Conservation (phyloP, 2,888 invertebrate species). For the Meteorus colon region DNA sequence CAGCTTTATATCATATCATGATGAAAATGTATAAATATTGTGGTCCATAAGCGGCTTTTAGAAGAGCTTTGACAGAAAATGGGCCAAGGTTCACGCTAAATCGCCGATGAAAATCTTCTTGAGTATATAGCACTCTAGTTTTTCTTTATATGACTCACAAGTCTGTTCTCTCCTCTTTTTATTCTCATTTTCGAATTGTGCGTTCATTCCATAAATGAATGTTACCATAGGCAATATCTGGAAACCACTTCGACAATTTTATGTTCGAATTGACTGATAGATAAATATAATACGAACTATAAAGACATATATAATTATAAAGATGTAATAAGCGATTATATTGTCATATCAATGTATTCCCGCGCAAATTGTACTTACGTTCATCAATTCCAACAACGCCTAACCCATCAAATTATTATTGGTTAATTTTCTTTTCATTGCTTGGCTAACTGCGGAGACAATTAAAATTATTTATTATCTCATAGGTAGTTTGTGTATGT, state of each 20-base stretch:
- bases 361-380: background rate
- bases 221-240: background rate
- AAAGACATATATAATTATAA: background rate
- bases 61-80: slow-evolving; percentile 2
- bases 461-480: background rate
- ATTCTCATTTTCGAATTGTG: background rate
- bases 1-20: slow-evolving; percentile 3
- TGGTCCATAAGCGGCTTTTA: slow-evolving; percentile 16
- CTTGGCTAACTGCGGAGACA: background rate
- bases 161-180: slow-evolving; percentile 3
- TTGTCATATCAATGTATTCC: background rate
- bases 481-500: background rate
- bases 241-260: background rate
- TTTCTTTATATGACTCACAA: slow-evolving; percentile 20
- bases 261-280: background rate
- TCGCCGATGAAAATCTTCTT: slow-evolving; percentile 31
- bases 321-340: background rate
- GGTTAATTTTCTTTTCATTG: no score
- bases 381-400: background rate
- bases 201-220: background rate
- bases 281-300: background rate
- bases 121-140: slow-evolving; percentile 5
- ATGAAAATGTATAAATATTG: slow-evolving; percentile 10
- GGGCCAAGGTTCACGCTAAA: slow-evolving; percentile 25
- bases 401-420: background rate